Evolutionary conservation across 2,797 vertebrate genomes (phyloP), one percentile per base, ranked within the genome.

Genomic region (Epinephelus malabaricus): DNA sequence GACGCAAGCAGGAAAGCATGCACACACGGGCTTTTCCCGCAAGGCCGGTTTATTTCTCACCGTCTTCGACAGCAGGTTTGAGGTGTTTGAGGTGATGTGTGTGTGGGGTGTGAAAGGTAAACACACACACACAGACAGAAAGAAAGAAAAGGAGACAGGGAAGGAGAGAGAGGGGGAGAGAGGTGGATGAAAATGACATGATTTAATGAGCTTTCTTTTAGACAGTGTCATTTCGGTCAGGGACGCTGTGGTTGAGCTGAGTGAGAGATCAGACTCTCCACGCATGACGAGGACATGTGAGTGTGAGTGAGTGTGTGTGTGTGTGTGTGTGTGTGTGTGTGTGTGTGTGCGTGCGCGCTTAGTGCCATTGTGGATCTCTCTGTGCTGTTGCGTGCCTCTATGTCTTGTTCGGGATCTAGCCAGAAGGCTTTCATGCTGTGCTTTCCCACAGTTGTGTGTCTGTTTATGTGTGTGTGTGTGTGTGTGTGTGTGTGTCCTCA

Each of bases 1-100:
- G 61, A 89, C 72, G 63, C 80, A 80, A 75, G 82, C 74, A 71
- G 74, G 70, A 82, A 87, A 77, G 80, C 78, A 88, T 79, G 84
- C 79, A 50, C 80, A 67, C 68, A 19, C 59, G 69, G 46, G 30
- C 81, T 69, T 74, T 73, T 53, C 82, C 69, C 73, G 21, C 49
- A 55, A 21, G 76, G 75, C 63, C 1, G 50, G 56, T 71, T 82
- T 77, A 69, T 85, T 43, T 78, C 64, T 71, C 8, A 34, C 17
- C 66, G 72, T 78, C 51, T 43, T 76, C 18, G 4, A 51, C 66
- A 65, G 75, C 47, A 19, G 54, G 60, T 62, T 68, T 59, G 34
- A 76, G 63, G 67, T 51, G 58, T 72, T 55, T 30, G 13, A 54
- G 67, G 59, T 65, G 47, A 12, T 23, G 60, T 60, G 40, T 43